These are phyloP conservation scores for Anoncus sp. DNA, from an alignment of 2,888 invertebrate species.

Conservation along the genomic window DNA sequence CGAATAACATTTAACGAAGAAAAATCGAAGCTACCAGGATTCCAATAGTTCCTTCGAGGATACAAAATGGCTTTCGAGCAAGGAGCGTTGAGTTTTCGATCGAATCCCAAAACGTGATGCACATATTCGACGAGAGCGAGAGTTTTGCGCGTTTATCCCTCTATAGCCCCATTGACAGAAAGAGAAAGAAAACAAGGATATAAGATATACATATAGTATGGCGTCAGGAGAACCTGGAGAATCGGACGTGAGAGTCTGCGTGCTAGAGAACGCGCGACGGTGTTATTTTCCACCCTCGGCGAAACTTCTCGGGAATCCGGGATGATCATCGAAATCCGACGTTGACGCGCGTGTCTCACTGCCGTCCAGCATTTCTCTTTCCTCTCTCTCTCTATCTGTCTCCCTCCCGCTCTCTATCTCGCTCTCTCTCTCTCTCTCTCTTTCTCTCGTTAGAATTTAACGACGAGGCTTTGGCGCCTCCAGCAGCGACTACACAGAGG, in stretches of 20 bases:
- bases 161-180: slow-evolving; percentile 14
- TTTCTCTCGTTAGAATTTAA: slow-evolving; percentile 55
- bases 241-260: slow-evolving; percentile 29
- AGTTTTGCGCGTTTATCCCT: slow-evolving; percentile 61
- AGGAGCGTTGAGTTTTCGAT: slow-evolving; percentile 64
- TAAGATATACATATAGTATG: slow-evolving; percentile 19
- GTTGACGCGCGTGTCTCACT: slow-evolving; percentile 59
- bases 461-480: slow-evolving; percentile 55
- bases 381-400: slow-evolving; percentile 15
- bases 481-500: slow-evolving; percentile 13
- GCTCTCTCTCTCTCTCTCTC: slow-evolving; percentile 21
- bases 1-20: slow-evolving; percentile 56
- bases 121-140: slow-evolving; percentile 65
- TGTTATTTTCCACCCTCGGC: slow-evolving; percentile 65
- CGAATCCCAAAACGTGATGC: slow-evolving; percentile 66
- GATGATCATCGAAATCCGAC: slow-evolving; percentile 65
- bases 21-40: slow-evolving; percentile 39
- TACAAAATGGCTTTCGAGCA: slow-evolving; percentile 47
- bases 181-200: slow-evolving; percentile 23
- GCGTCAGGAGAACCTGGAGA: slow-evolving; percentile 16
- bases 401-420: no score
- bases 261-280: slow-evolving; percentile 37
- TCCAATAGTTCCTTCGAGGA: slow-evolving; percentile 46
- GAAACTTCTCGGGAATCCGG: slow-evolving; percentile 59
- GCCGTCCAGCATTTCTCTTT: slow-evolving; percentile 37